phyloP scores from a whole-genome alignment of 2,888 invertebrate genomes.

The Xanthorhoe spadicearia region DNA sequence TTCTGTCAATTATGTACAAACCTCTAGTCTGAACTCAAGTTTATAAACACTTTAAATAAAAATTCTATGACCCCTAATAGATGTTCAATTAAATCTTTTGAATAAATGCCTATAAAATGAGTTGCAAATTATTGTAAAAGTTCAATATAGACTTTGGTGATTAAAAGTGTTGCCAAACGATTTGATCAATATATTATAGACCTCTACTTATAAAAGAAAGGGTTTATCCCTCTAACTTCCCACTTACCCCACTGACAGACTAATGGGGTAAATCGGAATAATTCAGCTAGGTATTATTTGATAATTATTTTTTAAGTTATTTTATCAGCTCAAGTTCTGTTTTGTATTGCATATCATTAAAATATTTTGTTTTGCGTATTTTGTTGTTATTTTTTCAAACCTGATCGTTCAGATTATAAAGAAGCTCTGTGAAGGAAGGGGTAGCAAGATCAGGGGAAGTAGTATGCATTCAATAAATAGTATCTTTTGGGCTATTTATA shows the following conservation, averaged over 20 bases:
- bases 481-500: neutral
- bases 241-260: neutral
- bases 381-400: constrained; percentile 44
- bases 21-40: constrained; percentile 14
- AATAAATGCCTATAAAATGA: neutral
- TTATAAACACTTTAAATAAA: neutral
- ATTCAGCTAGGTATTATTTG: constrained; percentile 2
- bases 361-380: constrained; percentile 55
- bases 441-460: neutral
- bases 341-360: constrained; percentile 59
- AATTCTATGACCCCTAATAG: neutral
- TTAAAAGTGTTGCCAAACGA: neutral
- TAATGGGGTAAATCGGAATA: constrained; percentile 3
- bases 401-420: no score
- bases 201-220: neutral
- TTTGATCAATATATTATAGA: neutral
- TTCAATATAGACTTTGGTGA: neutral
- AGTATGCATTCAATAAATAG: no score
- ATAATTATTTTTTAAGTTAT: constrained; percentile 43
- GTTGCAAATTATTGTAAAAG: neutral
- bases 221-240: neutral
- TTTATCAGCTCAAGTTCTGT: constrained; percentile 46
- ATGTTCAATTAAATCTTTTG: neutral
- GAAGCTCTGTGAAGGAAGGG: no score
- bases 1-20: constrained; percentile 16